Conservation (phyloP, 2,113 vertebrate genomes). For the Sinocyclocheilus anshuiensis region DNA sequence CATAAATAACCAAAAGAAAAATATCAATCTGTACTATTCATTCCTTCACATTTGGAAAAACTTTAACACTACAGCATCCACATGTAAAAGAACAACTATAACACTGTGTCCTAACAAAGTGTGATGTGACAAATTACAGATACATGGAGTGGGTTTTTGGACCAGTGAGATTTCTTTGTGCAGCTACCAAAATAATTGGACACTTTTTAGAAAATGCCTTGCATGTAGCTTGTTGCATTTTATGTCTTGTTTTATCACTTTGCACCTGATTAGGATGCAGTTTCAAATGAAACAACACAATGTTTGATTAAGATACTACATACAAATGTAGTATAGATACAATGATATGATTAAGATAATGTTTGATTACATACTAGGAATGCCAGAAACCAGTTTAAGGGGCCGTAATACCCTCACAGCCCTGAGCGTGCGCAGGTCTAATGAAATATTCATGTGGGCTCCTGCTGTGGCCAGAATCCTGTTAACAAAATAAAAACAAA, state of each 20-base stretch:
- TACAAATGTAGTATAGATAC: too few species aligned
- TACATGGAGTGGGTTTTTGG: background rate
- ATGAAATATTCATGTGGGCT: slow-evolving; percentile 94
- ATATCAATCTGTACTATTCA: background rate
- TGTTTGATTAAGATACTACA: background rate
- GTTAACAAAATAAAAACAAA: slow-evolving; percentile 57
- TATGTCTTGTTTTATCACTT: background rate
- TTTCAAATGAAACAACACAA: background rate
- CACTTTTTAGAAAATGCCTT: background rate
- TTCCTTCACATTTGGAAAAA: background rate
- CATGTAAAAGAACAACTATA: background rate
- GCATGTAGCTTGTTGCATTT: background rate
- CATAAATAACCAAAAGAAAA: background rate
- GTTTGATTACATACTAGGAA: slow-evolving; percentile 85
- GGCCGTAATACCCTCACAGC: slow-evolving; percentile 93
- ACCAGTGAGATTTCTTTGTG: background rate
- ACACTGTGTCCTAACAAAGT: background rate
- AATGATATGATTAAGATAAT: too few species aligned
- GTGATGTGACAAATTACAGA: background rate
- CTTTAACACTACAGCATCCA: background rate
- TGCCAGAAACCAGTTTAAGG: slow-evolving; percentile 96
- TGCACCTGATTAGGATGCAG: background rate
- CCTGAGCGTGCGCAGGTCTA: slow-evolving; percentile 93
- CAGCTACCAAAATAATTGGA: slow-evolving; percentile 8
- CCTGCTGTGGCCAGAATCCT: slow-evolving; percentile 96